Evolutionary conservation across 2,888 invertebrate genomes (phyloP).

Genomic region (Heliconius cydno): DNA sequence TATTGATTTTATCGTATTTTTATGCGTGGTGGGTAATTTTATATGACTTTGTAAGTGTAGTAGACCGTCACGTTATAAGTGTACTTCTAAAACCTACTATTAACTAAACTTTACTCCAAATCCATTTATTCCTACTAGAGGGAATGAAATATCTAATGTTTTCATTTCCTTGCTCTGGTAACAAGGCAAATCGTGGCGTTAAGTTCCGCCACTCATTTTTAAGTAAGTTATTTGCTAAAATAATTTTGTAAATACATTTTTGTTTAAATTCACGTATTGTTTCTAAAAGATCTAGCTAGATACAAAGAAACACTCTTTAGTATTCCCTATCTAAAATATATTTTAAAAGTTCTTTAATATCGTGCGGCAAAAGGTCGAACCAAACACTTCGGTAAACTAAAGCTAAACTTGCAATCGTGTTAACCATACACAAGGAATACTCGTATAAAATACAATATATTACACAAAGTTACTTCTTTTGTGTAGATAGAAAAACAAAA

Average conservation of each 20-base stretch:
- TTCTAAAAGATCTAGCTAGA: no score
- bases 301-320: no score
- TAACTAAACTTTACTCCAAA: background rate
- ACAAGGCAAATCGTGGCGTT: background rate
- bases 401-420: background rate
- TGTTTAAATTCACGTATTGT: no score
- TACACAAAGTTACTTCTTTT: background rate
- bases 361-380: background rate
- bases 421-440: background rate
- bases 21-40: background rate
- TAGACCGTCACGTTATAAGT: background rate
- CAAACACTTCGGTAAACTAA: background rate
- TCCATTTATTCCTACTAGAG: background rate
- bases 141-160: background rate
- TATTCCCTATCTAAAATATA: no score
- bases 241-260: background rate
- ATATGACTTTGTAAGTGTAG: background rate
- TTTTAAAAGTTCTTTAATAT: slow-evolving; percentile 1
- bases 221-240: background rate
- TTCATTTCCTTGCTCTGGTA: background rate
- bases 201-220: background rate
- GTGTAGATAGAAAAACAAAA: background rate
- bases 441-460: background rate
- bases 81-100: background rate
- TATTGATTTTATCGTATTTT: slow-evolving; percentile 7